Percentiles rank a stretch among this genome's conserved stretches.
Conservation (phyloP, 2,113 vertebrate species). For the Bos indicus region DNA sequence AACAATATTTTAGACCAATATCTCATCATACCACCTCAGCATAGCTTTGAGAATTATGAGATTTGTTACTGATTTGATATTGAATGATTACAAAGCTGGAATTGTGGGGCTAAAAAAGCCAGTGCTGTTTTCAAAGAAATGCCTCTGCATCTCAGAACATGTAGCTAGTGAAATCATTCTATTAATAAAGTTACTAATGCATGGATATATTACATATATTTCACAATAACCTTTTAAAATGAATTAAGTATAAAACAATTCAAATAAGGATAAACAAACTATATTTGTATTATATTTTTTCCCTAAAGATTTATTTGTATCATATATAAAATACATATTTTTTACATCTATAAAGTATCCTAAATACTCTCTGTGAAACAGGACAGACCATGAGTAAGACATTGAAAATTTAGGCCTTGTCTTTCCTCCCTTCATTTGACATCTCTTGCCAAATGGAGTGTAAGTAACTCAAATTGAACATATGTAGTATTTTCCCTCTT, state of each 20-base stretch:
- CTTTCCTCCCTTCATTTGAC: neutral
- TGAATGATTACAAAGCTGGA: neutral
- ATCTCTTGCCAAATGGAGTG: neutral
- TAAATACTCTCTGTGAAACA: neutral
- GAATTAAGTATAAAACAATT: neutral
- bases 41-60: constrained; percentile 15
- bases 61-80: neutral
- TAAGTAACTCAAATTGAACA: neutral
- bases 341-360: neutral
- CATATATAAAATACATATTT: neutral
- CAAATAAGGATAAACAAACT: neutral
- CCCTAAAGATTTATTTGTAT: neutral
- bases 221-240: neutral
- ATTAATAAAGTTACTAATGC: neutral
- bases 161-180: neutral
- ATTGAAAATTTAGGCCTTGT: neutral
- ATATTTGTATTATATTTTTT: neutral
- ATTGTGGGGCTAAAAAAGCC: neutral
- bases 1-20: neutral
- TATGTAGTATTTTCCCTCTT: neutral
- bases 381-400: neutral
- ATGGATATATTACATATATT: neutral
- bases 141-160: neutral
- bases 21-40: neutral
- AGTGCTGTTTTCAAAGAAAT: neutral